Evolutionary conservation across 1,140 invertebrate genomes (phyloP).

Genomic region (Streblospio benedicti): DNA sequence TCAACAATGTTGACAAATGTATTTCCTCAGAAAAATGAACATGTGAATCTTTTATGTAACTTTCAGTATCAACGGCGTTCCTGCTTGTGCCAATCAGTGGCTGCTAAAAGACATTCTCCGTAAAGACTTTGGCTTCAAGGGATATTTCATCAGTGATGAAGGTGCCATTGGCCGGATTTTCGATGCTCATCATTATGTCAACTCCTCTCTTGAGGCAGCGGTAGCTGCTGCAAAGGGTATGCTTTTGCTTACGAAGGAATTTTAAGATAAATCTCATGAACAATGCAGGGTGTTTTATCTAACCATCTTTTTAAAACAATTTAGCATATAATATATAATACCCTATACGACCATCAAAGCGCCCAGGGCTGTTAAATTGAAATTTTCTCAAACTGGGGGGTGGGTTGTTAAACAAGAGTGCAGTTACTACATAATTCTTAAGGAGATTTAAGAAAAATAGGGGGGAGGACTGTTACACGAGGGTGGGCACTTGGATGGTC

Average conservation of each 20-base stretch:
- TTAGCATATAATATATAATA: no score
- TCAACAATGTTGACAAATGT: no score
- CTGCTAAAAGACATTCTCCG: conserved; percentile 35
- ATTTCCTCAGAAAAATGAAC: no score
- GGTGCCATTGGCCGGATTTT: conserved; percentile 36
- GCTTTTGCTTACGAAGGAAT: conserved; percentile 15
- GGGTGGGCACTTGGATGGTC: no score
- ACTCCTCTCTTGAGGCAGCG: conserved; percentile 27
- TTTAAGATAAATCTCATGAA: neutral
- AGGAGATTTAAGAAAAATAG: no score
- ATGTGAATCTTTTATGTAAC: conserved; percentile 7
- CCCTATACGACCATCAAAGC: neutral
- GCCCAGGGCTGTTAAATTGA: neutral
- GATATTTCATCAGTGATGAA: conserved; percentile 41
- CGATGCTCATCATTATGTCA: conserved; percentile 30
- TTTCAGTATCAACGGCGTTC: conserved; percentile 37
- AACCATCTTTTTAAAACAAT: neutral
- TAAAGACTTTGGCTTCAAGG: conserved; percentile 31
- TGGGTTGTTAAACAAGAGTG: no score
- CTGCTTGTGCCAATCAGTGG: conserved; percentile 34
- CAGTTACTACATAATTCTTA: no score
- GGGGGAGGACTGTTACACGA: no score
- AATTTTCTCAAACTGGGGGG: neutral
- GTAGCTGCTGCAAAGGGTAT: conserved; percentile 31
- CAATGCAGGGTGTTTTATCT: conserved; percentile 23